phyloP scores from a whole-genome alignment of 2,113 vertebrate genomes.

The Hoplias malabaricus region DNA sequence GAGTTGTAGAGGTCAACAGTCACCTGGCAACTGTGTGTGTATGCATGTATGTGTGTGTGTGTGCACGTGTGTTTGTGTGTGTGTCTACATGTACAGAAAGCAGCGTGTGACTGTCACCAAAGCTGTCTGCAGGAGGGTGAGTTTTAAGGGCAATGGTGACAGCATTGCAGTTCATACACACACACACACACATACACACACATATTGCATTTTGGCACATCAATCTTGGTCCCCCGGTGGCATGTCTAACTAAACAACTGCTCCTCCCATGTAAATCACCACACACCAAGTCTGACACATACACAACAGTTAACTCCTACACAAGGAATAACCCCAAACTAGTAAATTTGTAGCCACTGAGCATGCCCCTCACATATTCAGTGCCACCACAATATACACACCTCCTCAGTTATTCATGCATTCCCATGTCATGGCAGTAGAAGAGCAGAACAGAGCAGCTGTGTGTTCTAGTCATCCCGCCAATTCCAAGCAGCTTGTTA shows the following conservation, averaged over 20 bases:
- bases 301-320: no score
- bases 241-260: not conserved
- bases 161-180: not conserved
- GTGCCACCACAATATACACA: no score
- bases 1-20: slow-evolving; percentile 18
- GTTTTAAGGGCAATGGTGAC: not conserved
- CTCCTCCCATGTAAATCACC: no score
- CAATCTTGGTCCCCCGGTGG: not conserved
- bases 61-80: not conserved
- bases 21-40: slow-evolving; percentile 4
- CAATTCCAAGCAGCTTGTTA: slow-evolving; percentile 1
- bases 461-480: slow-evolving; percentile 1
- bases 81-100: not conserved
- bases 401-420: no score
- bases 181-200: slow-evolving; percentile 1
- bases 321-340: no score
- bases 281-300: no score
- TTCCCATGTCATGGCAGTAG: not conserved
- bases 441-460: not conserved
- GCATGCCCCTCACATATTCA: no score
- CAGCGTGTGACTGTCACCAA: not conserved
- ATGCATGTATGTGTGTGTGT: not conserved
- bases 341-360: no score
- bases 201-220: not conserved
- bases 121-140: not conserved